phyloP scores from a whole-genome alignment of 2,888 invertebrate genomes.

The Dicyrtomina minuta region DNA sequence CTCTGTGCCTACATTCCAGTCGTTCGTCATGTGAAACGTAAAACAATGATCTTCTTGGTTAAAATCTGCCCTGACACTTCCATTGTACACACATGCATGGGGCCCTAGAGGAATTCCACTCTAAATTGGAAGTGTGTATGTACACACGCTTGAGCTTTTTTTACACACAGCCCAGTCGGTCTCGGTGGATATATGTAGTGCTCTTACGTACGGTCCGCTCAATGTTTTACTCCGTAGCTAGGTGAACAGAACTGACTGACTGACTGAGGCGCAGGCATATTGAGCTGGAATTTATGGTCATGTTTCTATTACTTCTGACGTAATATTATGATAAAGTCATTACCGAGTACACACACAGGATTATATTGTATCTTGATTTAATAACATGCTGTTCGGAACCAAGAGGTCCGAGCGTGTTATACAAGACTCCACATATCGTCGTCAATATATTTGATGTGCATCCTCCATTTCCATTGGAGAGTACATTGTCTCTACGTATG shows the following conservation, averaged over 20 bases:
- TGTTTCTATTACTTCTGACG: not conserved
- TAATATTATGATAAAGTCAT: too few relatives aligned
- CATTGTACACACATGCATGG: too few relatives aligned
- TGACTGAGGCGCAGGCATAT: not conserved
- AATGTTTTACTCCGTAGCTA: not conserved
- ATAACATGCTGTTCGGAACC: too few relatives aligned
- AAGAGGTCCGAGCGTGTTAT: too few relatives aligned
- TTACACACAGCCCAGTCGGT: not conserved
- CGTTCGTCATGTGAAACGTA: slow-evolving; percentile 16
- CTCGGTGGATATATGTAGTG: not conserved
- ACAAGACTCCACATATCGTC: too few relatives aligned
- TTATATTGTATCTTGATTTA: too few relatives aligned
- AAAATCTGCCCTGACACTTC: slow-evolving; percentile 6
- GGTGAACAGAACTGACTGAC: not conserved
- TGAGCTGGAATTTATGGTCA: slow-evolving; percentile 2
- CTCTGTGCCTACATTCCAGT: too few relatives aligned
- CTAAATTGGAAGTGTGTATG: slow-evolving; percentile 16
- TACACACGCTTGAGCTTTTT: too few relatives aligned
- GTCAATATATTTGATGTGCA: too few relatives aligned
- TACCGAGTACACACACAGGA: too few relatives aligned
- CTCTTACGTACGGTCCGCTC: not conserved
- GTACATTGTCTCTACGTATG: not conserved
- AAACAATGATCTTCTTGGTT: slow-evolving; percentile 18
- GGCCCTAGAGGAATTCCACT: not conserved
- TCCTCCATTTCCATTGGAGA: too few relatives aligned